Conservation (phyloP, 2,888 invertebrate genomes). For the Lucinisca nassula region DNA sequence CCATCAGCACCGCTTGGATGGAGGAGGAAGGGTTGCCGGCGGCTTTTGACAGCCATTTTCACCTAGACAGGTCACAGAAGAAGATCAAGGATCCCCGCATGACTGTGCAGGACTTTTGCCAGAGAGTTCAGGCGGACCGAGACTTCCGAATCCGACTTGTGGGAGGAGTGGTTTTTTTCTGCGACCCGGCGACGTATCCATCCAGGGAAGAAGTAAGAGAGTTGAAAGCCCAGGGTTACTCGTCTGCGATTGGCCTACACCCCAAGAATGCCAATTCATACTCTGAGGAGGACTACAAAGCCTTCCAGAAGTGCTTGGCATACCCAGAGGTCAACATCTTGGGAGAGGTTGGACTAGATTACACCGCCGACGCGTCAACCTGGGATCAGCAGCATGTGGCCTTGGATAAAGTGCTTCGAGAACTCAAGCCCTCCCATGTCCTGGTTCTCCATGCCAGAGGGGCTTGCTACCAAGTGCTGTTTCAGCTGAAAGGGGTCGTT, state of each 20-base stretch:
- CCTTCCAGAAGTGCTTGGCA: neutral
- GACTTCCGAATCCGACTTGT: neutral
- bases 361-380: neutral
- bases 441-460: neutral
- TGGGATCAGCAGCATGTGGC: neutral
- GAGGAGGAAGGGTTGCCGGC: no score
- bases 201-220: neutral
- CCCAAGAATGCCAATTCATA: neutral
- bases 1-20: no score
- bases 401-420: neutral
- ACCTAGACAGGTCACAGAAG: neutral
- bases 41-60: neutral
- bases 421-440: neutral
- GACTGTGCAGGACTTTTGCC: neutral
- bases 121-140: neutral
- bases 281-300: neutral
- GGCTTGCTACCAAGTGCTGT: slow-evolving; percentile 42
- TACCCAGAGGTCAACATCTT: neutral
- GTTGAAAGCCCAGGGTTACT: neutral
- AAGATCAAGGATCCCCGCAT: neutral
- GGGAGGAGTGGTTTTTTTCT: neutral
- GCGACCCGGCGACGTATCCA: neutral
- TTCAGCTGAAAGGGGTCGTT: neutral
- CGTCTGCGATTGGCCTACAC: neutral
- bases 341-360: neutral